These are phyloP conservation scores for Sialis lutaria DNA, from an alignment of 2,888 invertebrate genomes.

Conservation along the genomic window DNA sequence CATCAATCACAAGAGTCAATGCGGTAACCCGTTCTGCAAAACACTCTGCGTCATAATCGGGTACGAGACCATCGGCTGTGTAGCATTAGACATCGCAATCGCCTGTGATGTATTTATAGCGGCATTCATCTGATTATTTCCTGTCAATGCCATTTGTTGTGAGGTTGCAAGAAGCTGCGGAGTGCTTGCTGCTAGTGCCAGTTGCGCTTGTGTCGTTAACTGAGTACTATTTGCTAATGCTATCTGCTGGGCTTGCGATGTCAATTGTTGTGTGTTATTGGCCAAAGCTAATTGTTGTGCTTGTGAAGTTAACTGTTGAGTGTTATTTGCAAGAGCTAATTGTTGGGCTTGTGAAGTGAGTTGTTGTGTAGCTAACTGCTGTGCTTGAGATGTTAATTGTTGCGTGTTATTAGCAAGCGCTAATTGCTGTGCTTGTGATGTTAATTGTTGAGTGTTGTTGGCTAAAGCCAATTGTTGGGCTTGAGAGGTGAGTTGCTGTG, in stretches of 20 bases:
- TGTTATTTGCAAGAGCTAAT: constrained; percentile 17
- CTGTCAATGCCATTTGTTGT: constrained; percentile 20
- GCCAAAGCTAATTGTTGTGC: constrained; percentile 15
- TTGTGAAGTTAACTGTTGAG: constrained; percentile 14
- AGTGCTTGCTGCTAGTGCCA: constrained; percentile 20
- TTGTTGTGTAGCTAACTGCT: constrained; percentile 14
- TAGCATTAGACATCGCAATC: constrained; percentile 38
- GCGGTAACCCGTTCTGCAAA: constrained; percentile 13
- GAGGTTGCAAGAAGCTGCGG: constrained; percentile 17
- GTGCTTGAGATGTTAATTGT: constrained; percentile 18
- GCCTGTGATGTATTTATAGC: constrained; percentile 30
- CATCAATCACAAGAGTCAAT: constrained; percentile 1
- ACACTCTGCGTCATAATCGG: constrained; percentile 46
- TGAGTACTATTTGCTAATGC: constrained; percentile 19
- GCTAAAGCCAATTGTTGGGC: constrained; percentile 14
- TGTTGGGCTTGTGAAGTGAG: not conserved
- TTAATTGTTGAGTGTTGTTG: constrained; percentile 18
- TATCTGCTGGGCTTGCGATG: constrained; percentile 19
- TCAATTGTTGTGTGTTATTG: constrained; percentile 13
- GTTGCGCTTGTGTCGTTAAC: constrained; percentile 20
- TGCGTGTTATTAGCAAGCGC: constrained; percentile 15
- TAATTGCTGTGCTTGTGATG: constrained; percentile 21
- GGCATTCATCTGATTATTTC: constrained; percentile 21
- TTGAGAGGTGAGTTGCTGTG: constrained; percentile 17
- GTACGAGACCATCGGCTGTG: constrained; percentile 43